These are phyloP conservation scores for Phyllostomus hastatus DNA, from an alignment of 2,113 vertebrate genomes.

Conservation along the genomic window DNA sequence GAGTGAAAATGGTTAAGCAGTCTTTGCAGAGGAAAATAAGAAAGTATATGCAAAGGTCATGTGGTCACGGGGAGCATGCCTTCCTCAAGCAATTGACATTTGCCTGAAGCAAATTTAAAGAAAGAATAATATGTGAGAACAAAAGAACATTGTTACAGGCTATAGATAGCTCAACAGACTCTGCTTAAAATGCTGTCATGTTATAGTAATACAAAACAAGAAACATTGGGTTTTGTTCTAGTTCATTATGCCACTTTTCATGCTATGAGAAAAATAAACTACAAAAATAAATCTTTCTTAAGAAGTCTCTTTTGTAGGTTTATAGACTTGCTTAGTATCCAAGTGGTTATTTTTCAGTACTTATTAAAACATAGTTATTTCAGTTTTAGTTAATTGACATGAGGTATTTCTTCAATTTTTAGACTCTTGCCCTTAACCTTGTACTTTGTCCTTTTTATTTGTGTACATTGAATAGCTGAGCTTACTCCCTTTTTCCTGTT, in stretches of 20 bases:
- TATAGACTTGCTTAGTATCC: not conserved
- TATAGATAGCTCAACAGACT: not conserved
- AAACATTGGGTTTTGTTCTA: not conserved
- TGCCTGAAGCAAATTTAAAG: not conserved
- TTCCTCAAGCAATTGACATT: not conserved
- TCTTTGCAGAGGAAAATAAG: not conserved
- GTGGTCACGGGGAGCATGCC: not conserved
- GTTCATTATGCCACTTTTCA: not conserved
- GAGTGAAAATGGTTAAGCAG: not conserved
- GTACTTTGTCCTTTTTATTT: not conserved
- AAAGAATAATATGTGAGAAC: not conserved
- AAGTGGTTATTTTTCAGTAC: not conserved
- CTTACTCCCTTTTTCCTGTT: not conserved
- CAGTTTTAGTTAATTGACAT: not conserved
- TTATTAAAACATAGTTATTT: not conserved
- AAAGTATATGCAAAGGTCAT: not conserved
- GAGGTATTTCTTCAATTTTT: not conserved
- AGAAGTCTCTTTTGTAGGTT: not conserved
- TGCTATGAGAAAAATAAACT: not conserved
- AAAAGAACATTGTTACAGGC: not conserved
- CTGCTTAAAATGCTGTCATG: not conserved
- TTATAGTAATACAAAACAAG: not conserved
- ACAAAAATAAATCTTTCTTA: not conserved
- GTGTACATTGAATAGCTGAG: not conserved
- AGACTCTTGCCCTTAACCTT: not conserved